Base-by-base conservation (phyloP, 1,140 invertebrate genomes). In the Pogonomyrmex barbatus region DNA sequence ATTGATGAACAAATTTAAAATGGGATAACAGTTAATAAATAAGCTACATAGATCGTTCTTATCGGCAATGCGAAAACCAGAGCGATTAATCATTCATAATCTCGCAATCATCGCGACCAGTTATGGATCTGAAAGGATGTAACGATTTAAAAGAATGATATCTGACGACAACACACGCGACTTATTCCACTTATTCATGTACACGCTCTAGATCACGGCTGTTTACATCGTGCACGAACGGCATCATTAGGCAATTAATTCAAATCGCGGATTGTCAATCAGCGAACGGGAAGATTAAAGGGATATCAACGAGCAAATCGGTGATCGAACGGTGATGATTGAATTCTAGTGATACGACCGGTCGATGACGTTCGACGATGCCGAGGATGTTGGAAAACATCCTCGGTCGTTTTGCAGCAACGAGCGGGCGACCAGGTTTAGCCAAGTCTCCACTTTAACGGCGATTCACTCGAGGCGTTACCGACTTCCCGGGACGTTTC, bases 231-330 rank as follows among this genome's bases (percentile, higher is more conserved):
- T 45, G 52, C 17, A 36, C 50, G 63, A 33, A 82, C 58, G 14
- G 45, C 60, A 65, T 73, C 68, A 47, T 58, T 73, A 60, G 17
- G 54, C 54, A 8, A 83, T 83, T 83, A 83, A 83, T 83, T 81
- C 56, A 73, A 73, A 82, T 68, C 42, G 54, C 54, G 10, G 36
- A 17, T 58, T 42, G 17, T 42, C n/a, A n/a, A n/a, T 17, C 54
- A 8, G 8, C 36, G 77, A 81, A 30, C 50, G 17, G 36, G 42
- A 47, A 73, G 17, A 73, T 47, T 33, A 58, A 73, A 58, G 33
- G 78, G 52, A 65, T 14, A 58, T 73, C 9, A 14, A 17, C 47
- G 58, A 63, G 42, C 45, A 10, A 12, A 58, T n/a, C 10, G 24
- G 0, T 2, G 10, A 14, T 56, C 17, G 36, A 81, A 56, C 60